Evolutionary conservation across 2,797 vertebrate species (phyloP).

Genomic region (Glyptemys insculpta): DNA sequence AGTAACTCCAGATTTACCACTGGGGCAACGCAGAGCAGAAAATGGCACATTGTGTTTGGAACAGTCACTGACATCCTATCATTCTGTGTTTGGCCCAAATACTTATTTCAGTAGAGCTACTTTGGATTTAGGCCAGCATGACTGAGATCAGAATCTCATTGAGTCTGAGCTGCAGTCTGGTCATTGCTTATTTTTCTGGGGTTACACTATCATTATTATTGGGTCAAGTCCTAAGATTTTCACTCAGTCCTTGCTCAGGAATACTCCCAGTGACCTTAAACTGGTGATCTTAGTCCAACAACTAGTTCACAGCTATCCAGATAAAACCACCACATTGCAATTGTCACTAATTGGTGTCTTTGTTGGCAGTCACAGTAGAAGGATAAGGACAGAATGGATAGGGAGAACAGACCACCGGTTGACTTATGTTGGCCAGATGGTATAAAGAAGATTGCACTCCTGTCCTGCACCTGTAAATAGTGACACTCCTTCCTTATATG

Average conservation of each 20-base stretch:
- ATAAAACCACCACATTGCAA: not conserved
- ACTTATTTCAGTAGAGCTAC: not conserved
- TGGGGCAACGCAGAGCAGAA: not conserved
- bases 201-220: not conserved
- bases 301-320: not conserved
- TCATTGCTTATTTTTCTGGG: not conserved
- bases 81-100: not conserved
- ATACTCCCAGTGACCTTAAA: not conserved
- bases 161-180: not conserved
- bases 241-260: not conserved
- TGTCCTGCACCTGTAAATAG: not conserved
- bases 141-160: not conserved
- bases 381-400: not conserved
- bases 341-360: not conserved
- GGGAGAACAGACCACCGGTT: not conserved
- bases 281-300: not conserved
- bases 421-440: not conserved
- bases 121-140: not conserved
- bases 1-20: not conserved
- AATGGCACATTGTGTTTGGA: not conserved
- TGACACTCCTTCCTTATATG: not conserved
- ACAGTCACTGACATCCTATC: not conserved
- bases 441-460: not conserved
- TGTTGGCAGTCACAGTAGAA: not conserved
- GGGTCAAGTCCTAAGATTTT: not conserved